Evolutionary conservation across 1,140 invertebrate species (phyloP), one percentile per base, ranked within the genome.

Genomic region (Drosophila triauraria): DNA sequence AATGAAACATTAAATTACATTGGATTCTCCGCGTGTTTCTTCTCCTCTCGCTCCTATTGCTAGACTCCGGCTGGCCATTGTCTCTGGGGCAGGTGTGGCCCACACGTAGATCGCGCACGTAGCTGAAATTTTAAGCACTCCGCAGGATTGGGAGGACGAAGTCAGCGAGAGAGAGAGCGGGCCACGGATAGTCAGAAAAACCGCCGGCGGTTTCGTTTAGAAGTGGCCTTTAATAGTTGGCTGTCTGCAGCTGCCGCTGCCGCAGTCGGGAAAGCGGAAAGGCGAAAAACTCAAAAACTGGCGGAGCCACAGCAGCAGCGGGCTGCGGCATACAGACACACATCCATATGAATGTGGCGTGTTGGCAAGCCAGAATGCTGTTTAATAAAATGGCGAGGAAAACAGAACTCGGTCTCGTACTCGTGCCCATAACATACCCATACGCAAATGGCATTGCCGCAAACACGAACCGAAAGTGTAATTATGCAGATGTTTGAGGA

Each of bases 1-100:
- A 84, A 87, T 78, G 80, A 88, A 87, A 87, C 84, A 87, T 87
- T 87, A 87, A 90, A 87, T 90, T 87, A 87, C 84, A 79, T 80
- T 77, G 74, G 72, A 40, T 42, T 53, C 78, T 79, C 59, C 32
- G 30, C 38, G 63, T 17, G 27, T 9, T 46, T 35, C 62, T 68
- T 64, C 17, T 4, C 30, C 17, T 4, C 7, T 13, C 20, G 38
- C 43, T 20, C 48, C 7, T 9, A 35, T 35, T 35, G 27, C 56
- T 62, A 47, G 44, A 50, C 23, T 27, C 71, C n/a, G 27, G 43
- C 48, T 61, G 78, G 32, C 57, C 62, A 75, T 67, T 65, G 83
- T 75, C 72, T 78, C 48, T 75, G 40, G 38, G 62, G 44, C 84
- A 90, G 84, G 80, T 88, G 84, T 88, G 85, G 72, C 65, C 40